Evolutionary conservation across 1,140 invertebrate species (phyloP).

Genomic region (Bilobella aurantiaca): DNA sequence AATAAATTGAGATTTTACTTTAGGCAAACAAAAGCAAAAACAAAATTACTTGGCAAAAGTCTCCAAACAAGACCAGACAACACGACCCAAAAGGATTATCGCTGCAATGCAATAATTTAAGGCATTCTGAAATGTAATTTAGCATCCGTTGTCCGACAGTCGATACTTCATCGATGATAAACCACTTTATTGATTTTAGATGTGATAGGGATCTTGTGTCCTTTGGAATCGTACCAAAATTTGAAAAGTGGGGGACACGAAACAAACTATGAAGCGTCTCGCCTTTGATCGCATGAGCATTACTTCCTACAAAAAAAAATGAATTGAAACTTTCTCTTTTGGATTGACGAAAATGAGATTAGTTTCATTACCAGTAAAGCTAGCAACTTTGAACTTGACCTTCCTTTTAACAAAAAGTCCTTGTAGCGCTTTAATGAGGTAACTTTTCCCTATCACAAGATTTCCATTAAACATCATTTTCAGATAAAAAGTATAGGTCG

Average conservation of each 20-base stretch:
- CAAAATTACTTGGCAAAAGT: not conserved
- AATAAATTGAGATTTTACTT: not conserved
- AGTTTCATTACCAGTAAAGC: not conserved
- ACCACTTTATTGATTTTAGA: not conserved
- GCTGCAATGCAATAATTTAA: not conserved
- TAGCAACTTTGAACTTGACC: not conserved
- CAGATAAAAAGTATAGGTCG: not conserved
- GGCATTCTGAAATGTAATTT: not conserved
- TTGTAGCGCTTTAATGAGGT: not conserved
- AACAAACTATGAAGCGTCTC: not conserved
- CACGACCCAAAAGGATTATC: not conserved
- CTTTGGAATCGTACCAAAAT: not conserved
- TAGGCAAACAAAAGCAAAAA: not conserved
- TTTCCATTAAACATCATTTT: not conserved
- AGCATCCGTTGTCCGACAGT: not conserved
- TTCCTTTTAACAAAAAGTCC: not conserved
- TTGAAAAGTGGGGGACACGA: not conserved
- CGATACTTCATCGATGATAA: not conserved
- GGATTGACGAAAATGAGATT: not conserved
- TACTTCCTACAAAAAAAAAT: not conserved
- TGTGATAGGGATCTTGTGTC: not conserved
- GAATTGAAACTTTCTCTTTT: not conserved
- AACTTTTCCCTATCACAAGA: not conserved
- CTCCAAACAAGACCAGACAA: not conserved
- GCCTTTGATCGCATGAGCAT: not conserved